Base-by-base conservation (phyloP, 1,140 invertebrate genomes). In the Heliconius hermathena region DNA sequence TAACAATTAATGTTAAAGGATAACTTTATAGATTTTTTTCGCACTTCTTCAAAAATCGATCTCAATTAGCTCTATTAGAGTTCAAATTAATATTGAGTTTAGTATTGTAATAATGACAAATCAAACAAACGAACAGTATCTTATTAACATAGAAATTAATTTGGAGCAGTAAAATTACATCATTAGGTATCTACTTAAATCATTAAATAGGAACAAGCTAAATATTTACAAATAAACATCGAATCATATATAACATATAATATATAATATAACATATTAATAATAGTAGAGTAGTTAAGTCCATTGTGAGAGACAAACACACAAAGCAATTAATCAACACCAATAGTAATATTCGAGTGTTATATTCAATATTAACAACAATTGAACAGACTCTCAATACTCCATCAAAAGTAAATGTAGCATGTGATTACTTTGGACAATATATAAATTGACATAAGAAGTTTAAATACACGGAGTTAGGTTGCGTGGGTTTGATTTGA, bases 281-380 rank as follows among this genome's bases (percentile, higher is more conserved):
- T 66, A 66, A 66, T 66, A 66, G n/a, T n/a, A 11, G 2, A 26
- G 22, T 29, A 66, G n/a, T 26, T 66, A 66, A 66, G 57, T 9
- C 11, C 8, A 57, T 26, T 66, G 57, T 9, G 8, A 26, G 11
- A 66, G 57, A 66, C 57, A 66, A 66, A 66, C 57, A 66, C 22
- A 66, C 11, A 66, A 66, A 66, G 57, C 57, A 60, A 60, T 60
- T 60, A 60, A 60, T 60, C 57, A 66, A 66, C 57, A 2, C 22
- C 57, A 66, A 66, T 66, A 9, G 57, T 66, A 22, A 22, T 66
- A 29, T n/a, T 66, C 57, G 22, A 66, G 57, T 66, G 57, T 66
- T 26, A 66, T 66, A 66, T 66, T 66, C 57, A 66, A 66, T 22
- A 26, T 26, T 66, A 66, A 66, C 22, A 66, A 66, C 22, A 26